Percentiles rank a stretch among this genome's conserved stretches.
Evolutionary conservation across 1,140 invertebrate species (phyloP).

Genomic region (Drosophila parabipectinata): DNA sequence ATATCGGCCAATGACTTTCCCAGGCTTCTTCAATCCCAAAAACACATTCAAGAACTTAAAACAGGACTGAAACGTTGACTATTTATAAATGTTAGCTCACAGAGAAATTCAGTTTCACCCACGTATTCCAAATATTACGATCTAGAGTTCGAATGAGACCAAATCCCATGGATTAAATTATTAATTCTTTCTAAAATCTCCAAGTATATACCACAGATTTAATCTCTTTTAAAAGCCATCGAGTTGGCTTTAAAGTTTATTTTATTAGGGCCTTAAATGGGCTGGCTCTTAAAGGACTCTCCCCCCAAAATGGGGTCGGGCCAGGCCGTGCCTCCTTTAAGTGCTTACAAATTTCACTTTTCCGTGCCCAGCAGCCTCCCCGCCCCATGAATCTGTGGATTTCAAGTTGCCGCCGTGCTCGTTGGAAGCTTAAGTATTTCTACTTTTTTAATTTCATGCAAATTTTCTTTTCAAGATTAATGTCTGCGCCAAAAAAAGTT

Average conservation of each 20-base stretch:
- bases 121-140: no score
- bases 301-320: constrained; percentile 5
- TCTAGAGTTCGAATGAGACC: no score
- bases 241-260: background rate
- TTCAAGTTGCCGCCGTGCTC: constrained; percentile 32
- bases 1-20: no score
- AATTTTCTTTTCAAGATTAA: constrained; percentile 80
- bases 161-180: no score
- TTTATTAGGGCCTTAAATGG: background rate
- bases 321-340: constrained; percentile 34
- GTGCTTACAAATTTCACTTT: constrained; percentile 78
- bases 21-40: no score
- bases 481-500: constrained; percentile 65
- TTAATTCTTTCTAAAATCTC: no score
- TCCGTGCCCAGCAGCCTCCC: constrained; percentile 47
- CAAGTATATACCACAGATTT: background rate
- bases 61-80: no score
- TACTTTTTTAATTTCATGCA: constrained; percentile 80
- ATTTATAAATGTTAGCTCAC: no score
- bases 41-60: no score
- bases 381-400: constrained; percentile 18
- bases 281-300: background rate
- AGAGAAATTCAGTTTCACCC: no score
- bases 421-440: constrained; percentile 63
- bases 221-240: background rate